Evolutionary conservation across 2,113 vertebrate species (phyloP).

Genomic region (Pterocles burchelli): DNA sequence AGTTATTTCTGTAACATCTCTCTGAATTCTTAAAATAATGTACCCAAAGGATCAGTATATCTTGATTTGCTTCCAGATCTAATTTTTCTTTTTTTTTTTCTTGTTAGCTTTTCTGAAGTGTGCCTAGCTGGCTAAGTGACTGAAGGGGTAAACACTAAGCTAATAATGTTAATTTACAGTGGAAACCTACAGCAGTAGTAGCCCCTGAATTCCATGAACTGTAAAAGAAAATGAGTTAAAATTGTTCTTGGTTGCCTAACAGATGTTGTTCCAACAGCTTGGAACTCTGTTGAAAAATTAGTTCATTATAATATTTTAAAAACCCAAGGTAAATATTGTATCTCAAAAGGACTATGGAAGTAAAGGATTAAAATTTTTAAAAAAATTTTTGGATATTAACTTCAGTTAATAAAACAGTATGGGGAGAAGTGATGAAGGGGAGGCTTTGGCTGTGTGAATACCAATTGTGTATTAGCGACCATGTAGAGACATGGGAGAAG

Average conservation of each 20-base stretch:
- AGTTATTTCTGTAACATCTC: not conserved
- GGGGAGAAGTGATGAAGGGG: not conserved
- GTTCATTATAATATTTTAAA: not conserved
- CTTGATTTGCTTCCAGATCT: not conserved
- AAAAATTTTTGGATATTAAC: not conserved
- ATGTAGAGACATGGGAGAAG: not conserved
- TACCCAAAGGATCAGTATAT: not conserved
- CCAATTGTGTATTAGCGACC: not conserved
- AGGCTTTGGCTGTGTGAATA: not conserved
- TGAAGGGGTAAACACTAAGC: not conserved
- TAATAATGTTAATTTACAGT: not conserved
- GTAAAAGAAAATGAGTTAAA: not conserved
- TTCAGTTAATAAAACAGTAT: not conserved
- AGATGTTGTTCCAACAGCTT: not conserved
- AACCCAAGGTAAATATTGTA: not conserved
- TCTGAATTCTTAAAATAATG: not conserved
- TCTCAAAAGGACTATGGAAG: not conserved
- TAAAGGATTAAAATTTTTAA: not conserved
- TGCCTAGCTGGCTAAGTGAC: not conserved
- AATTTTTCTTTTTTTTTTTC: not conserved
- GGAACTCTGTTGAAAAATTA: not conserved
- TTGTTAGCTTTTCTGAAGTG: not conserved
- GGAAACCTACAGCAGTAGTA: not conserved
- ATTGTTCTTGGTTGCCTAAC: not conserved
- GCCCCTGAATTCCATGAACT: not conserved